Conservation (phyloP, 2,888 invertebrate species). For the Nomada lathburiana region DNA sequence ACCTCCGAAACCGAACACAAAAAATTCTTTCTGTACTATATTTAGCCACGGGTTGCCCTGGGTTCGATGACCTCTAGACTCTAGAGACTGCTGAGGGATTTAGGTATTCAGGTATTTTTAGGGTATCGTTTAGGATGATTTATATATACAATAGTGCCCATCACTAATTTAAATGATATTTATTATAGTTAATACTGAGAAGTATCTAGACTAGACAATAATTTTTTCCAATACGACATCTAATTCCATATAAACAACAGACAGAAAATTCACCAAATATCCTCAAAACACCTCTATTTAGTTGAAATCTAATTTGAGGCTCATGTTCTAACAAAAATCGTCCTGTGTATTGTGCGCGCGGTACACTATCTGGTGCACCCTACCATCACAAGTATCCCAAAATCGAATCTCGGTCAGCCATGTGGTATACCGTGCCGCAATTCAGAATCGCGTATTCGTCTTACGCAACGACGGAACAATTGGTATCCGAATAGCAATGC, state of each 20-base stretch:
- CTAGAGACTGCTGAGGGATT: too few relatives aligned
- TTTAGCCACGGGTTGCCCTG: not conserved
- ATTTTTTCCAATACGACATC: not conserved
- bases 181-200: not conserved
- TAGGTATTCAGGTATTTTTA: not conserved
- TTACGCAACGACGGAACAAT: not conserved
- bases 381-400: not conserved
- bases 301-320: too few relatives aligned
- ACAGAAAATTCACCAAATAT: too few relatives aligned
- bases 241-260: not conserved
- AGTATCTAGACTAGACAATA: not conserved
- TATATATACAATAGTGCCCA: not conserved
- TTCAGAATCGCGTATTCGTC: not conserved
- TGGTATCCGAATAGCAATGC: not conserved
- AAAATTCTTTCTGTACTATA: not conserved
- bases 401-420: conserved; percentile 12
- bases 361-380: not conserved
- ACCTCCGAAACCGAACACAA: not conserved
- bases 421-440: not conserved
- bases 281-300: too few relatives aligned
- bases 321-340: too few relatives aligned
- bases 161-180: not conserved
- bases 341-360: too few relatives aligned
- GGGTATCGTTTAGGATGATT: not conserved
- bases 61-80: not conserved